phyloP scores from a whole-genome alignment of 2,113 vertebrate species.

The Lates calcarifer region DNA sequence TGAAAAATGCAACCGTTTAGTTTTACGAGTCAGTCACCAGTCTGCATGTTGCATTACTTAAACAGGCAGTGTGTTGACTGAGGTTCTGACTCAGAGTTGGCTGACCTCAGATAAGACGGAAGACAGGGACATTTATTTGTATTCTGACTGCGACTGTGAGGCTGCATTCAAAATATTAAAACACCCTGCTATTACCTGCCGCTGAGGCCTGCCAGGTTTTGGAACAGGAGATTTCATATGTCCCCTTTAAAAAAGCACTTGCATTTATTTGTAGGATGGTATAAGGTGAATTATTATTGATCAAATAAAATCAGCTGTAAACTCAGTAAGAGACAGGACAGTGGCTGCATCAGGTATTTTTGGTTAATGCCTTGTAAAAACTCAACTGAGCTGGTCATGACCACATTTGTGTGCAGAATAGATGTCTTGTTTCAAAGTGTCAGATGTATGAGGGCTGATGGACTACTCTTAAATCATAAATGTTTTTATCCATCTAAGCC shows the following conservation, averaged over 20 bases:
- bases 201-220: slow-evolving; percentile 36
- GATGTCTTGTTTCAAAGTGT: background rate
- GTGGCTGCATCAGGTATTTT: background rate
- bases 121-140: slow-evolving; percentile 41
- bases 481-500: background rate
- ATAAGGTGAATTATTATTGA: slow-evolving; percentile 31
- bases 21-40: background rate
- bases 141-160: slow-evolving; percentile 12
- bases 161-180: slow-evolving; percentile 38
- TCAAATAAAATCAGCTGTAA: slow-evolving; percentile 27
- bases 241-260: slow-evolving; percentile 57
- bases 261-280: slow-evolving; percentile 35
- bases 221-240: background rate
- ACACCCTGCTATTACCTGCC: slow-evolving; percentile 18
- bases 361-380: background rate
- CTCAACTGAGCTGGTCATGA: background rate
- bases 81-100: slow-evolving; percentile 38
- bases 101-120: slow-evolving; percentile 26
- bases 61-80: background rate
- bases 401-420: background rate
- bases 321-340: slow-evolving; percentile 10
- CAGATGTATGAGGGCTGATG: too few species aligned
- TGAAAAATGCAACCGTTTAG: background rate
- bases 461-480: background rate
- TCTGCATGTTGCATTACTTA: background rate